A percentile compares a stretch with the other conserved stretches of the same genome.
Evolutionary conservation across 2,797 vertebrate genomes (phyloP).

Genomic region (Cryptoprocta ferox): DNA sequence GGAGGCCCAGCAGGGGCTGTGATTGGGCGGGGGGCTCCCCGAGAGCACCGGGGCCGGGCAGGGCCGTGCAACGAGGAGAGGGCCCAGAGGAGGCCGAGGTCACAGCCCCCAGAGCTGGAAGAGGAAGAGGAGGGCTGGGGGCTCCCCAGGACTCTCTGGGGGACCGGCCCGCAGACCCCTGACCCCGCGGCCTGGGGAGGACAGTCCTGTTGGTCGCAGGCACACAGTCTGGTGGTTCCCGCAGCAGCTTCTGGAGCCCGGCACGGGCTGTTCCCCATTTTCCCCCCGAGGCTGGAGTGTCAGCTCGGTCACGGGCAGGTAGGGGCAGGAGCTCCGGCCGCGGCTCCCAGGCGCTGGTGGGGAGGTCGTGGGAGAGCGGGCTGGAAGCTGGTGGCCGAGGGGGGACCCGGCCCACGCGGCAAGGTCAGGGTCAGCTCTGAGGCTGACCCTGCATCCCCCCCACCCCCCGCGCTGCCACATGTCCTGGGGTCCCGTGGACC

Average conservation of each 20-base stretch:
- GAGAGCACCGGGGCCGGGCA: rapidly evolving
- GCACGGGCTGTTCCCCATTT: rapidly evolving
- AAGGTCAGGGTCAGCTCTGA: not conserved
- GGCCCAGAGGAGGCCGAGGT: not conserved
- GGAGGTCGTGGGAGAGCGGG: not conserved
- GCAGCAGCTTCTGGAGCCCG: rapidly evolving
- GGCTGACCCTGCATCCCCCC: not conserved
- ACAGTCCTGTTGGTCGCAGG: not conserved
- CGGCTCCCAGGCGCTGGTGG: not conserved
- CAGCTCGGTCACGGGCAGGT: not conserved
- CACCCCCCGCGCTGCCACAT: no score
- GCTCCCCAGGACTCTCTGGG: not conserved
- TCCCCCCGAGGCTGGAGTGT: not conserved
- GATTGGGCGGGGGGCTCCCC: rapidly evolving
- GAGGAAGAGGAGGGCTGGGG: not conserved
- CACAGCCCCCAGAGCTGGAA: not conserved
- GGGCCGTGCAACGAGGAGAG: not conserved
- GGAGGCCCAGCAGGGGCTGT: not conserved
- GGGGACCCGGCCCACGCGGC: not conserved
- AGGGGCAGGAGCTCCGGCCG: not conserved
- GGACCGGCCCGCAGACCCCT: not conserved
- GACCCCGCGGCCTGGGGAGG: not conserved
- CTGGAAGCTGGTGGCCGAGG: not conserved
- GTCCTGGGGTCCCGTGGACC: not conserved
- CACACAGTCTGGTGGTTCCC: rapidly evolving